phyloP scores from a whole-genome alignment of 35 echinoderm and acorn worm genomes.

The Ophioderma brevispina region DNA sequence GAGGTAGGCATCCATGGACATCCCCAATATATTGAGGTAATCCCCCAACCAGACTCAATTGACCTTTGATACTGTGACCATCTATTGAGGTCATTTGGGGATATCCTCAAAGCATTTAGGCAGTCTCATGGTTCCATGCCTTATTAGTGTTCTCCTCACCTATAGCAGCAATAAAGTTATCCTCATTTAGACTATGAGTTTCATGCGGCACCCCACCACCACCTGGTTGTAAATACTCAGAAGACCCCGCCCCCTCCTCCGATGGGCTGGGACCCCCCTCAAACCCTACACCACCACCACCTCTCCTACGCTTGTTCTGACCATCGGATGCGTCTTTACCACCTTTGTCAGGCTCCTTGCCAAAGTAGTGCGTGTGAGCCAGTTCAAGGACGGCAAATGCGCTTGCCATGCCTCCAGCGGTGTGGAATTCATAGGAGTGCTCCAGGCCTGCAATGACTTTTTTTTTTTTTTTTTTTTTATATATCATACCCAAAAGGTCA shows the following conservation, averaged over 20 bases:
- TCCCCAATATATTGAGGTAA: too few species aligned
- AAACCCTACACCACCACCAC: conserved; percentile 43
- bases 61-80: too few species aligned
- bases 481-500: too few species aligned
- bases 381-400: conserved; percentile 93
- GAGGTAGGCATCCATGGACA: too few species aligned
- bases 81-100: too few species aligned
- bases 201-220: conserved; percentile 56
- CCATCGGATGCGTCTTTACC: background rate
- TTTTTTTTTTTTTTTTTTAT: too few species aligned
- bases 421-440: conserved; percentile 82
- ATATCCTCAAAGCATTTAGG: too few species aligned
- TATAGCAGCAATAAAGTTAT: conserved; percentile 91
- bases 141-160: too few species aligned
- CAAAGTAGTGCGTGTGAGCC: conserved; percentile 97
- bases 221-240: conserved; percentile 34
- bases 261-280: conserved; percentile 19
- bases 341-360: conserved; percentile 86
- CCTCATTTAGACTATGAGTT: conserved; percentile 83
- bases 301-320: conserved; percentile 12
- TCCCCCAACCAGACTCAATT: too few species aligned
- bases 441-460: conserved; percentile 79
- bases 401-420: conserved; percentile 90
- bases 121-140: too few species aligned
- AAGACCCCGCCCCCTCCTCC: conserved; percentile 16